These are phyloP conservation scores for Clitarchus hookeri DNA, from an alignment of 2,888 invertebrate genomes.

Conservation along the genomic window DNA sequence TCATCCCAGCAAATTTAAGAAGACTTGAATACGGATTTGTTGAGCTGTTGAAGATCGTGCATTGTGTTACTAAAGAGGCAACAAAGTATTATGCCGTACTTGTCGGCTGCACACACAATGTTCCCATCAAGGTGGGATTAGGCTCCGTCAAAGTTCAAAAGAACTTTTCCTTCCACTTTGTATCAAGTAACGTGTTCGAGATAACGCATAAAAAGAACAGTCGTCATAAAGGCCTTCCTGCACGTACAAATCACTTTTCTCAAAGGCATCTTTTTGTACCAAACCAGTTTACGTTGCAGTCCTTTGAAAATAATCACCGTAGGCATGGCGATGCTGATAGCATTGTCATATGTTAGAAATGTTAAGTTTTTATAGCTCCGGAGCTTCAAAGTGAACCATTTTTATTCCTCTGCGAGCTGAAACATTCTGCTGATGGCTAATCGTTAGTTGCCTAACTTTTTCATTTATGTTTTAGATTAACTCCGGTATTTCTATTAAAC, in stretches of 20 bases:
- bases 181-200: neutral
- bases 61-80: neutral
- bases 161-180: neutral
- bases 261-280: too few species aligned
- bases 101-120: neutral
- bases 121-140: neutral
- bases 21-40: neutral
- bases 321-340: neutral
- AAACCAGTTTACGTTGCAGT: too few species aligned
- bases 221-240: neutral
- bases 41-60: neutral
- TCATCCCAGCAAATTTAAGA: neutral
- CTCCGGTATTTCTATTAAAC: too few species aligned
- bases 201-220: neutral
- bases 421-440: too few species aligned
- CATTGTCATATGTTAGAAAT: neutral
- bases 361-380: neutral
- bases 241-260: neutral
- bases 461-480: too few species aligned
- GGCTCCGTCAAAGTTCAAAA: neutral
- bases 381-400: neutral
- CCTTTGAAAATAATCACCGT: too few species aligned
- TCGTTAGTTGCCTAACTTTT: too few species aligned
- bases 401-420: neutral
- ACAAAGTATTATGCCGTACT: neutral